phyloP scores from a whole-genome alignment of 1,140 invertebrate species.

The Penaeus chinensis region DNA sequence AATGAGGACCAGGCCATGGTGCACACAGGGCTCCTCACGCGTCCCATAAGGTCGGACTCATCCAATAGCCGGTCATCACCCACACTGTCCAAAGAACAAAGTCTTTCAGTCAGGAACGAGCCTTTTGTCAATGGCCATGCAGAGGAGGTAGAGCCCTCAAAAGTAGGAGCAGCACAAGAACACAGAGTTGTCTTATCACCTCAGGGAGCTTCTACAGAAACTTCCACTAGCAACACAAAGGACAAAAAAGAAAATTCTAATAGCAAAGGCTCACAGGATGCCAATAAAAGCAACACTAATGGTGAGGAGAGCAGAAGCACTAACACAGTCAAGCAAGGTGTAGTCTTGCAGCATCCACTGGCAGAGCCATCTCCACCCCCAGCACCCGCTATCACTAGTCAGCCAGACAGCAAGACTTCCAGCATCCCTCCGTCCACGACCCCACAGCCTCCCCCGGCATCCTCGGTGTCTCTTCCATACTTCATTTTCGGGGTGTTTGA shows the following conservation, averaged over 20 bases:
- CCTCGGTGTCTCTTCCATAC: constrained; percentile 71
- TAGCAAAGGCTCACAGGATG: not conserved
- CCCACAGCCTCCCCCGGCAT: not conserved
- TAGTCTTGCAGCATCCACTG: too few relatives aligned
- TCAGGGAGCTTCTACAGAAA: not conserved
- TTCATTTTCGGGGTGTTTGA: constrained; percentile 88
- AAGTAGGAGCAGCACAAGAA: constrained; percentile 11
- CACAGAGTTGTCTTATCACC: constrained; percentile 37
- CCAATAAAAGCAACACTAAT: too few relatives aligned
- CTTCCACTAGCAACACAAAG: constrained; percentile 36
- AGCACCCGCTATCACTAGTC: constrained; percentile 1
- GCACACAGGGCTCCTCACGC: constrained; percentile 65
- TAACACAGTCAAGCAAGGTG: too few relatives aligned
- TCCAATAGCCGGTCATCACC: constrained; percentile 24
- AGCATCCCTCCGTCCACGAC: constrained; percentile 65
- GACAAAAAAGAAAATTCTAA: constrained; percentile 33
- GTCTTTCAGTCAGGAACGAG: constrained; percentile 4
- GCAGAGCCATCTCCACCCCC: not conserved
- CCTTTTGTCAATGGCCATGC: constrained; percentile 37
- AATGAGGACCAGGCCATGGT: constrained; percentile 86
- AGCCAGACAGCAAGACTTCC: constrained; percentile 61
- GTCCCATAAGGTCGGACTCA: constrained; percentile 39
- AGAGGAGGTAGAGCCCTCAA: constrained; percentile 9
- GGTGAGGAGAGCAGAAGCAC: too few relatives aligned
- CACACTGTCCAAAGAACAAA: constrained; percentile 7